phyloP scores from a whole-genome alignment of 2,113 vertebrate genomes.

The Motacilla tschutschensis region DNA sequence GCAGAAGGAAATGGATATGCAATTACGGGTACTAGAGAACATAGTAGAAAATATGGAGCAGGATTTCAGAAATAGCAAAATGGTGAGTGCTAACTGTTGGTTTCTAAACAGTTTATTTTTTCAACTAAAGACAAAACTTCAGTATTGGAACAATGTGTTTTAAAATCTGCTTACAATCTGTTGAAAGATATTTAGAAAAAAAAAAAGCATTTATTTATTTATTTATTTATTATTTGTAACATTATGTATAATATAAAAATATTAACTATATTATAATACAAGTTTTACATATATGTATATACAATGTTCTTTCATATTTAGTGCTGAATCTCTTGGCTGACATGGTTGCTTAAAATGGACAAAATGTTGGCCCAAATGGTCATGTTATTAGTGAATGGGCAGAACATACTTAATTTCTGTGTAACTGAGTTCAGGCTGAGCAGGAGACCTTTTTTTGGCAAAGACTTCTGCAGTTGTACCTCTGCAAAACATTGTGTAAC shows the following conservation, averaged over 20 bases:
- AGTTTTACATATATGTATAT: not conserved
- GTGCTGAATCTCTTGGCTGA: not conserved
- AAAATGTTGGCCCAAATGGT: not conserved
- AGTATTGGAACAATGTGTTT: not conserved
- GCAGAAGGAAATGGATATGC: constrained; percentile 79
- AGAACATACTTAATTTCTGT: not conserved
- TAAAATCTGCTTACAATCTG: not conserved
- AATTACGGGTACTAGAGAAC: constrained; percentile 78
- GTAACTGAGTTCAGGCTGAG: not conserved
- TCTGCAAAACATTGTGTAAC: not conserved
- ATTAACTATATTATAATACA: not conserved
- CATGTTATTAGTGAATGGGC: not conserved
- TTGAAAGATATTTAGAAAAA: not conserved
- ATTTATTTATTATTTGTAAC: not conserved
- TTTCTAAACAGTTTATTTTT: not conserved
- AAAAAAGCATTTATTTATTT: not conserved
- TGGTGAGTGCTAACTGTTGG: constrained; percentile 53
- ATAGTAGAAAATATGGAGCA: constrained; percentile 82
- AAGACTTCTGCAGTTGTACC: not conserved
- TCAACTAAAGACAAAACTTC: not conserved
- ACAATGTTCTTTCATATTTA: not conserved
- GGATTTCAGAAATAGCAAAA: constrained; percentile 75
- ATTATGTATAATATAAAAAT: not conserved
- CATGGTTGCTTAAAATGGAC: not conserved
- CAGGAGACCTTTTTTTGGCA: not conserved